A percentile compares a stretch with the other conserved stretches of the same genome.
phyloP scores from a whole-genome alignment of 2,113 vertebrate genomes.

The Ophthalmotilapia sp. region DNA sequence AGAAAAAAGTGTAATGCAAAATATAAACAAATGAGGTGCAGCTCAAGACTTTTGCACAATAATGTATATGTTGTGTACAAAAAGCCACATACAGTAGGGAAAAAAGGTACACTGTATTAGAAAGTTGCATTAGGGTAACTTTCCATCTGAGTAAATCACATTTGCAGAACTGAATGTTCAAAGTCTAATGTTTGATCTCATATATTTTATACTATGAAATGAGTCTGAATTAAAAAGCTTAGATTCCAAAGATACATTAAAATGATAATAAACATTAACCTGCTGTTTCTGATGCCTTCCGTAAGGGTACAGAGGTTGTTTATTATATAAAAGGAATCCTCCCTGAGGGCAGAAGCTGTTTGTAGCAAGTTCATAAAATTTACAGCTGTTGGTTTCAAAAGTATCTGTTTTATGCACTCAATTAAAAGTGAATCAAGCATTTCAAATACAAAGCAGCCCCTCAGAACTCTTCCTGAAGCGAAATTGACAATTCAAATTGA shows the following conservation, averaged over 20 bases:
- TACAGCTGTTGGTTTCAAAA: conserved; percentile 5
- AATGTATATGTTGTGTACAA: neutral
- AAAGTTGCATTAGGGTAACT: neutral
- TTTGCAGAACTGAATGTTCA: neutral
- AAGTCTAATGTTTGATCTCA: neutral
- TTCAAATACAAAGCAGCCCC: neutral
- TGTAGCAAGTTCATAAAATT: neutral
- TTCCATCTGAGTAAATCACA: neutral
- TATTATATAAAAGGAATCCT: conserved; percentile 3
- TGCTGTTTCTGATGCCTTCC: neutral
- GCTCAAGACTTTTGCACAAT: neutral
- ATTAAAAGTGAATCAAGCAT: neutral
- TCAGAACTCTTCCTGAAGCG: conserved; percentile 19
- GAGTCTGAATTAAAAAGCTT: neutral
- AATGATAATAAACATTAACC: neutral
- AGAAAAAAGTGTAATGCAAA: neutral
- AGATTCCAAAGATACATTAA: neutral
- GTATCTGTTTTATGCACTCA: neutral
- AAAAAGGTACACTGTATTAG: neutral
- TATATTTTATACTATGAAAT: neutral
- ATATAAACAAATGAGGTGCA: neutral
- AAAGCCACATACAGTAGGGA: neutral
- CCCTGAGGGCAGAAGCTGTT: conserved; percentile 7
- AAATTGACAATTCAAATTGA: conserved; percentile 29
- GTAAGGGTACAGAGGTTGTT: neutral